Conservation (phyloP, 2,888 invertebrate species). For the Eilema depressum region DNA sequence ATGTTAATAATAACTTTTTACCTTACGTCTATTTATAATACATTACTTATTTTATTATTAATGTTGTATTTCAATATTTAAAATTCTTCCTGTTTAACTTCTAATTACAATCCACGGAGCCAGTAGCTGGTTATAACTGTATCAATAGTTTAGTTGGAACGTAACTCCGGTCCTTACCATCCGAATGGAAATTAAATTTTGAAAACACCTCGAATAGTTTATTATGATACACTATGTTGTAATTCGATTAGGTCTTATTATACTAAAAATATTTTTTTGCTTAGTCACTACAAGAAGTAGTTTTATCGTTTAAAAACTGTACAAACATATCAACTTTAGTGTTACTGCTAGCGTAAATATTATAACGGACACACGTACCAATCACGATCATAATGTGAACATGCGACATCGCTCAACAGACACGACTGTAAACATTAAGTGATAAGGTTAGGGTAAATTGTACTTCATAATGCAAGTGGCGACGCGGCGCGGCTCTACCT, state of each 20-base stretch:
- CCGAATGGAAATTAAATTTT: slow-evolving; percentile 78
- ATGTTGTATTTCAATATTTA: slow-evolving; percentile 84
- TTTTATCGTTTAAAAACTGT: slow-evolving; percentile 84
- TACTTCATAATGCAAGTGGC: slow-evolving; percentile 70
- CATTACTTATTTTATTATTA: slow-evolving; percentile 84
- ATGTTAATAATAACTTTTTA: slow-evolving; percentile 88
- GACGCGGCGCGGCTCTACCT: slow-evolving; percentile 44
- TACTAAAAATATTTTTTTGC: slow-evolving; percentile 83
- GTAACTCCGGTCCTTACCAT: slow-evolving; percentile 73
- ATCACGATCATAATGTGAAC: slow-evolving; percentile 57
- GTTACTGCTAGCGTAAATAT: slow-evolving; percentile 73
- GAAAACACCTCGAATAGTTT: slow-evolving; percentile 75
- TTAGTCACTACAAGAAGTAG: slow-evolving; percentile 83
- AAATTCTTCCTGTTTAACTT: slow-evolving; percentile 84
- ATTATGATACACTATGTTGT: slow-evolving; percentile 83
- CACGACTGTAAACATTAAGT: slow-evolving; percentile 60
- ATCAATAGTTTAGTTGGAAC: slow-evolving; percentile 63
- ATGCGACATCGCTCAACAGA: slow-evolving; percentile 67
- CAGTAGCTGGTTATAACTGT: slow-evolving; percentile 73
- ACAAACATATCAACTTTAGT: slow-evolving; percentile 80
- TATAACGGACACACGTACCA: slow-evolving; percentile 65
- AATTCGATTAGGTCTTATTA: slow-evolving; percentile 86
- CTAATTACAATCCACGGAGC: slow-evolving; percentile 83
- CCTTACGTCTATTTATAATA: slow-evolving; percentile 86
- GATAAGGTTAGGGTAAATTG: slow-evolving; percentile 72